Evolutionary conservation across 1,140 invertebrate species (phyloP).

Genomic region (Plectrocnemia conspersa): DNA sequence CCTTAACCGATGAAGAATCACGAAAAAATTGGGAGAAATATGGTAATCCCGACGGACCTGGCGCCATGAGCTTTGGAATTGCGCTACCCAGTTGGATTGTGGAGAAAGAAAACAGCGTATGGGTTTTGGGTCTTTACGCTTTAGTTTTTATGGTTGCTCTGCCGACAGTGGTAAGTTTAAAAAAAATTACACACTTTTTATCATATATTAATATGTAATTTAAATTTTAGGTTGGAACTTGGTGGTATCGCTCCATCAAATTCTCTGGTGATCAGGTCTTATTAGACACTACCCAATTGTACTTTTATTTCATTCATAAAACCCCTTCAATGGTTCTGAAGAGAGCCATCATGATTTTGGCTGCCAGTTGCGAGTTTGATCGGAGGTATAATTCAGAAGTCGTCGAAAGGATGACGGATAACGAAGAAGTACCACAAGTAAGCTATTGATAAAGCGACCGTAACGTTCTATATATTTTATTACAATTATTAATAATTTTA

Average conservation of each 20-base stretch:
- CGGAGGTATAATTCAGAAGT: constrained; percentile 92
- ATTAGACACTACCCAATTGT: constrained; percentile 91
- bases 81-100: constrained; percentile 99
- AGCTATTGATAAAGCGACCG: too few species aligned
- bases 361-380: constrained; percentile 94
- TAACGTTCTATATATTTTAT: constrained; percentile 4
- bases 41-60: constrained; percentile 99
- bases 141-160: constrained; percentile 97
- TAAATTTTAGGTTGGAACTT: constrained; percentile 73
- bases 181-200: neutral
- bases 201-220: neutral
- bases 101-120: constrained; percentile 98
- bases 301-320: constrained; percentile 93
- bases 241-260: constrained; percentile 98
- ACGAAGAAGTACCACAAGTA: constrained; percentile 90
- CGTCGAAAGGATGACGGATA: constrained; percentile 88
- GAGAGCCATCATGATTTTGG: constrained; percentile 92
- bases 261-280: constrained; percentile 95
- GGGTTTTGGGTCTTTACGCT: constrained; percentile 93
- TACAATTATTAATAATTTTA: constrained; percentile 50
- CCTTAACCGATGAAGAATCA: constrained; percentile 93
- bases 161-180: constrained; percentile 69
- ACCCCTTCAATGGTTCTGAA: constrained; percentile 93
- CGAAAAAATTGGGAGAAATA: constrained; percentile 98
- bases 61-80: constrained; percentile 98